These are phyloP conservation scores for Grammomys dolichurus DNA, from an alignment of 2,113 vertebrate species.

Conservation along the genomic window DNA sequence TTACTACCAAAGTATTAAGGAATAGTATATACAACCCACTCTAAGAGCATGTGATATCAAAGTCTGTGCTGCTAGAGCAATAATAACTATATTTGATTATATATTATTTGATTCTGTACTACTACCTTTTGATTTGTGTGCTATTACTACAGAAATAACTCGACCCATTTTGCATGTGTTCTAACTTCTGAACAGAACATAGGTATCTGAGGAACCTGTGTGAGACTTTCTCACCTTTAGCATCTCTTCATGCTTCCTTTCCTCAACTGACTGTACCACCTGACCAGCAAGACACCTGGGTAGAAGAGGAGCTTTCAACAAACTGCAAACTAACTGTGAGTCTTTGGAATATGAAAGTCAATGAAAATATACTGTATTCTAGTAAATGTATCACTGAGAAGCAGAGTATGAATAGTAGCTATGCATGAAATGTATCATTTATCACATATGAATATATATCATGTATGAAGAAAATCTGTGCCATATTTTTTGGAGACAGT, in stretches of 20 bases:
- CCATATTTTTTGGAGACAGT: neutral
- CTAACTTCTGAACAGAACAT: neutral
- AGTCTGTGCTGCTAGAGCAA: neutral
- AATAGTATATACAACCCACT: neutral
- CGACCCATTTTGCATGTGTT: neutral
- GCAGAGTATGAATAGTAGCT: neutral
- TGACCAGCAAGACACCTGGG: neutral
- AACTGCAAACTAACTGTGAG: neutral
- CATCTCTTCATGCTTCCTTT: neutral
- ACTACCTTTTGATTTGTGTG: neutral
- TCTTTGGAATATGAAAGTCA: neutral
- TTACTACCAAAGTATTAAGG: neutral
- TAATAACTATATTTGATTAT: neutral
- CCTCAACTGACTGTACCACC: neutral
- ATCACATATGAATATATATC: neutral
- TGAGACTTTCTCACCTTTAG: neutral
- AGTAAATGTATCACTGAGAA: neutral
- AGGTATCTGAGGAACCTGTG: neutral
- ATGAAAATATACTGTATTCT: neutral
- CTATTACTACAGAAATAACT: slow-evolving; percentile 21
- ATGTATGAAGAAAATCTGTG: neutral
- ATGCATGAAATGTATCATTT: neutral
- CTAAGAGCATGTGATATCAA: neutral
- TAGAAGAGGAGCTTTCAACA: neutral
- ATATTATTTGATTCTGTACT: neutral